These are phyloP conservation scores for Pangasius larnaudii DNA, from an alignment of 2,797 vertebrate species.

Conservation along the genomic window DNA sequence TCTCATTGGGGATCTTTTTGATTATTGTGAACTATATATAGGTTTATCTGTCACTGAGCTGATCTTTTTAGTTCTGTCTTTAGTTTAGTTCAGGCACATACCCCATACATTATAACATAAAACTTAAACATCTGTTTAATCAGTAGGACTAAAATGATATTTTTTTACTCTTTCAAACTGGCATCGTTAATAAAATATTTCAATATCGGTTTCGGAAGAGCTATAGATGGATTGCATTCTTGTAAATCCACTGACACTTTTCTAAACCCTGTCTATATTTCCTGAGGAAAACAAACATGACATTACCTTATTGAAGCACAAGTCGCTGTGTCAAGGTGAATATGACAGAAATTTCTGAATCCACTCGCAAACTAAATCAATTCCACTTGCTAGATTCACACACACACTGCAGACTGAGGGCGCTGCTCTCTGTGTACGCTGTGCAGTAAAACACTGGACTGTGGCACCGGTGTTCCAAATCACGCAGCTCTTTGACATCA, in stretches of 20 bases:
- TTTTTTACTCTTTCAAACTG: too few species aligned
- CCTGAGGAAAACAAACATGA: neutral
- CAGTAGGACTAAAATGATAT: too few species aligned
- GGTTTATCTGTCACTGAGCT: too few species aligned
- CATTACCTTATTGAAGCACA: neutral
- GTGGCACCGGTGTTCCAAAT: neutral
- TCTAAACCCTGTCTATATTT: neutral
- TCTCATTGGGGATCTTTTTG: too few species aligned
- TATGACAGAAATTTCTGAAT: neutral
- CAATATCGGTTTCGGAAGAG: too few species aligned
- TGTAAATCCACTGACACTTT: neutral
- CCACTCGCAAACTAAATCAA: neutral
- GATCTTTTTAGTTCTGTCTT: too few species aligned
- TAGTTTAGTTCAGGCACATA: too few species aligned
- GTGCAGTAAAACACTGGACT: neutral
- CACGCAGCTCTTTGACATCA: neutral
- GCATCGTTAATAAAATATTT: too few species aligned
- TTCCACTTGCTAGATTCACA: neutral
- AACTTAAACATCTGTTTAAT: too few species aligned
- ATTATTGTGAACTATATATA: too few species aligned
- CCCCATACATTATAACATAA: too few species aligned
- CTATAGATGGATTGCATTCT: too few species aligned
- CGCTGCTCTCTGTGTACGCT: neutral
- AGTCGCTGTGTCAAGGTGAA: neutral
- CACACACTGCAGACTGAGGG: neutral